These are phyloP conservation scores for Xerus rutilus DNA, from an alignment of 2,797 vertebrate genomes.

Conservation along the genomic window DNA sequence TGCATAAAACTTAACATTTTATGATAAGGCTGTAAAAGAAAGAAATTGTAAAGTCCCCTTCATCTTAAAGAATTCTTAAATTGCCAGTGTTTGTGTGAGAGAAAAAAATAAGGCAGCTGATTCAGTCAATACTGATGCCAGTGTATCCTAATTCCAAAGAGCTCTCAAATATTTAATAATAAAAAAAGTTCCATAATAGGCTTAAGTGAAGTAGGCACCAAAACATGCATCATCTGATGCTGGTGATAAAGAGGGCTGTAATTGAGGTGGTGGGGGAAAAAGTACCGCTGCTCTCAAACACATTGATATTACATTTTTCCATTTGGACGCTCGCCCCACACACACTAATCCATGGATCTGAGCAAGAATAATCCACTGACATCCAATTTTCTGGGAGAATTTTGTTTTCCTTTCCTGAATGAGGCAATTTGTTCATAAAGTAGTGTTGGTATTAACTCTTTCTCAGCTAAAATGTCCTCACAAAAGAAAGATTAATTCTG, in stretches of 20 bases:
- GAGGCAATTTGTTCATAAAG: slow-evolving; percentile 89
- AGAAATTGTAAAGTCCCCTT: slow-evolving; percentile 17
- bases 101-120: slow-evolving; percentile 25
- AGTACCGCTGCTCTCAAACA: slow-evolving; percentile 45
- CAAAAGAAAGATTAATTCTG: slow-evolving; percentile 67
- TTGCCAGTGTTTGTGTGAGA: slow-evolving; percentile 49
- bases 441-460: slow-evolving; percentile 85
- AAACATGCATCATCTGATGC: slow-evolving; percentile 66
- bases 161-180: slow-evolving; percentile 76
- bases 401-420: slow-evolving; percentile 85
- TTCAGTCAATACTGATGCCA: slow-evolving; percentile 9
- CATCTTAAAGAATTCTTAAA: slow-evolving; percentile 38
- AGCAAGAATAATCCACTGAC: slow-evolving; percentile 91
- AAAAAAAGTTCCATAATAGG: slow-evolving; percentile 64
- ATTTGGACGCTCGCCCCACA: slow-evolving; percentile 79
- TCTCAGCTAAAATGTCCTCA: slow-evolving; percentile 70
- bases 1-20: not conserved
- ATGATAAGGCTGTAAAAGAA: slow-evolving; percentile 7
- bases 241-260: slow-evolving; percentile 77
- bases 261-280: slow-evolving; percentile 77
- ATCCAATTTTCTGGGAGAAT: slow-evolving; percentile 90
- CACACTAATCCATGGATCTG: slow-evolving; percentile 90
- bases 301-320: slow-evolving; percentile 77
- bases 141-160: slow-evolving; percentile 67
- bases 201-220: slow-evolving; percentile 71